phyloP scores from a whole-genome alignment of 30 jellyfish, hydroid and myxozoan species.

The Sanderia malayensis region DNA sequence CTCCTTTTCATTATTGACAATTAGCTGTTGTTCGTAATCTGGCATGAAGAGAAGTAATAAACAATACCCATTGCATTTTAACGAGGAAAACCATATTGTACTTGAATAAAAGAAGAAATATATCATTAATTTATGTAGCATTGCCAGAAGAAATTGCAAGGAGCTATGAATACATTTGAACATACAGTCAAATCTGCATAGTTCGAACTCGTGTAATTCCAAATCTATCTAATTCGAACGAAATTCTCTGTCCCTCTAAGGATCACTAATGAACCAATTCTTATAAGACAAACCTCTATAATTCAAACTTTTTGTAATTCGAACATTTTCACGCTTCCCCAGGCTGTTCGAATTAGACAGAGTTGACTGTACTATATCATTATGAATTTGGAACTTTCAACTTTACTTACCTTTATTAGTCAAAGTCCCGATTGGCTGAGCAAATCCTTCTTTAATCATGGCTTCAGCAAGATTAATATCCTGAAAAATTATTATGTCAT shows the following conservation, averaged over 20 bases:
- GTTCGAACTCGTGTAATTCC: too few relatives aligned
- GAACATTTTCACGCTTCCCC: too few relatives aligned
- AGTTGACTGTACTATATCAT: too few relatives aligned
- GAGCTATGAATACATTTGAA: too few relatives aligned
- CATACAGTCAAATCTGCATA: too few relatives aligned
- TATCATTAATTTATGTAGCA: neutral
- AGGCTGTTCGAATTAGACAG: too few relatives aligned
- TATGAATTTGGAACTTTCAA: too few relatives aligned
- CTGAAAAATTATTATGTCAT: slow-evolving; percentile 2
- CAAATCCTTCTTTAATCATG: slow-evolving; percentile 65
- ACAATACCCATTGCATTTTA: neutral
- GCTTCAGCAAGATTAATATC: slow-evolving; percentile 56
- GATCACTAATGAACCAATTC: too few relatives aligned
- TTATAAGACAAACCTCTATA: too few relatives aligned
- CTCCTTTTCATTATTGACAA: neutral
- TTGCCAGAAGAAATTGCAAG: neutral
- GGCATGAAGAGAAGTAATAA: neutral
- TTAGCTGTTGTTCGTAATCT: neutral
- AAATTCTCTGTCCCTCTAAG: too few relatives aligned
- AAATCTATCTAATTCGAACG: too few relatives aligned
- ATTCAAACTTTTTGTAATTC: too few relatives aligned
- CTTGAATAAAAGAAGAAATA: neutral
- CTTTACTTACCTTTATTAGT: neutral
- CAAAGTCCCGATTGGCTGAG: neutral
- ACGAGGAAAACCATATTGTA: neutral